phyloP scores from a whole-genome alignment of 2,113 vertebrate genomes.

The Ceyx margarethae region DNA sequence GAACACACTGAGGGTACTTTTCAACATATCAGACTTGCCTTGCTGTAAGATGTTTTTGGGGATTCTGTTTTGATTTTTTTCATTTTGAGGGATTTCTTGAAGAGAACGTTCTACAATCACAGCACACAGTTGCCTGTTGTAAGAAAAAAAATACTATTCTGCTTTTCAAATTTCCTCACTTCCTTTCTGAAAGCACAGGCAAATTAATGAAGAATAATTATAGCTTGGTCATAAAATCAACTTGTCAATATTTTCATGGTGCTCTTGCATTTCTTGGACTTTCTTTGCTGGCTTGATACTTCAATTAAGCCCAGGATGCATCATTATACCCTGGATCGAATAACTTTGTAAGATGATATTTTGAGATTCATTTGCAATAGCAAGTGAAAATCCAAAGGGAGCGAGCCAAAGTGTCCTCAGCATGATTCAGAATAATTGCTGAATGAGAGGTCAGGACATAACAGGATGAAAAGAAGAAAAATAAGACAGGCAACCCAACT shows the following conservation, averaged over 20 bases:
- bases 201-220: conserved; percentile 31
- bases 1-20: not conserved
- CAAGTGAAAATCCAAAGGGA: not conserved
- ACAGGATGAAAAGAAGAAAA: not conserved
- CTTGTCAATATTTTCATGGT: conserved; percentile 18
- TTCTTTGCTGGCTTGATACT: not conserved
- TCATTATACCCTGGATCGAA: not conserved
- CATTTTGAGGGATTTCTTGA: not conserved
- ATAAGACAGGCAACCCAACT: not conserved
- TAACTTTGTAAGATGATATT: not conserved
- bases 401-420: not conserved
- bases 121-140: not conserved
- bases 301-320: not conserved
- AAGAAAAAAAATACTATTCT: not conserved
- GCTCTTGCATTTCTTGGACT: not conserved
- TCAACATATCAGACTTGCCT: not conserved
- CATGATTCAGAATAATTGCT: not conserved
- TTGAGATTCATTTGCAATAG: not conserved
- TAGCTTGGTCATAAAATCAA: conserved; percentile 27
- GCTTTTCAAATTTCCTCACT: conserved; percentile 22
- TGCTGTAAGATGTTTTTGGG: not conserved
- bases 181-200: conserved; percentile 23
- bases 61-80: not conserved
- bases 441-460: not conserved
- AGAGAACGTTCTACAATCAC: not conserved